Conservation (phyloP, 2,888 invertebrate genomes). For the Argyra leucocephala region DNA sequence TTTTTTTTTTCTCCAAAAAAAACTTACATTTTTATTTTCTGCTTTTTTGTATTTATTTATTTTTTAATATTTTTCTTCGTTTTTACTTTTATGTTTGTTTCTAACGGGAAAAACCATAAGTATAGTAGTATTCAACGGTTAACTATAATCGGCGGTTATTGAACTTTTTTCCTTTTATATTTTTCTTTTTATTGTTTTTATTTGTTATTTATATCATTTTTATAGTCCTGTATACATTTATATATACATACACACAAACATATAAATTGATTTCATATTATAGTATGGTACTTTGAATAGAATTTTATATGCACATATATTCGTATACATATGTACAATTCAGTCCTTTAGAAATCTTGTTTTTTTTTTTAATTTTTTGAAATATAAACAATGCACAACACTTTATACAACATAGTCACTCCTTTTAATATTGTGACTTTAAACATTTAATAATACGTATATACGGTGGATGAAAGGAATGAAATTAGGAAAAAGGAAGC, state of each 20-base stretch:
- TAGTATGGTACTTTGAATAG: neutral
- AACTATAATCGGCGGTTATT: neutral
- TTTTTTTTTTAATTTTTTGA: neutral
- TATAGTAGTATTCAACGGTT: neutral
- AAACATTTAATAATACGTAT: too few species aligned
- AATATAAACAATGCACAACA: neutral
- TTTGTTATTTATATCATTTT: neutral
- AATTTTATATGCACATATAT: neutral
- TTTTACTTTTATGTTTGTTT: too few species aligned
- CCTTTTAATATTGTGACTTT: neutral
- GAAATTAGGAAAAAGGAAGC: too few species aligned
- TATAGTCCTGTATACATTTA: neutral
- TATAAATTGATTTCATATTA: neutral
- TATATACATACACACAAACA: neutral
- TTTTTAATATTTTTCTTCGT: too few species aligned
- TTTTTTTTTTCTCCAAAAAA: too few species aligned
- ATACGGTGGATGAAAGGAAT: too few species aligned
- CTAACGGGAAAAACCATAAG: too few species aligned
- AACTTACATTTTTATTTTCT: too few species aligned
- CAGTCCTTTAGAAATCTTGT: neutral
- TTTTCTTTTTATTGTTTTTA: neutral
- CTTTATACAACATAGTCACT: neutral
- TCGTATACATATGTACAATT: neutral
- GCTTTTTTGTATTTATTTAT: too few species aligned
- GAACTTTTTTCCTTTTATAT: neutral